Evolutionary conservation across 1,140 invertebrate species (phyloP).

Genomic region (Drosophila equinoxialis): DNA sequence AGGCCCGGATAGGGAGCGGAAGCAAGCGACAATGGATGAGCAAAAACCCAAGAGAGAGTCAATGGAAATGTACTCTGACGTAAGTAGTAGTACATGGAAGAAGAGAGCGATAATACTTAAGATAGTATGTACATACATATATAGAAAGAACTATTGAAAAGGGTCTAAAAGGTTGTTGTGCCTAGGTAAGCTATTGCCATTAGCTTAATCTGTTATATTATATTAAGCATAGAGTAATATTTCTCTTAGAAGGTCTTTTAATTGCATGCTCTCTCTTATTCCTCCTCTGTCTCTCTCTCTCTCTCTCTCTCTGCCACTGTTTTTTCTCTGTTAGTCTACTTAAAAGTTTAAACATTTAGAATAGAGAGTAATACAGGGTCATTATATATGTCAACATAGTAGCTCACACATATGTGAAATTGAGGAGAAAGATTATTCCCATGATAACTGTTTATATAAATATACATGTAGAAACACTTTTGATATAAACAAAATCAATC

Average conservation of each 20-base stretch:
- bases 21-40: slow-evolving; percentile 6
- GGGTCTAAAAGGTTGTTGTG: no score
- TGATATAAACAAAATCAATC: neutral
- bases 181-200: no score
- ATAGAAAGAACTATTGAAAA: no score
- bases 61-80: slow-evolving; percentile 60
- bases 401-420: neutral
- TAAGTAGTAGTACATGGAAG: slow-evolving; percentile 43
- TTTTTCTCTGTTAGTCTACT: neutral
- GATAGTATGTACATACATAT: neutral
- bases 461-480: neutral
- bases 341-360: neutral
- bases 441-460: no score
- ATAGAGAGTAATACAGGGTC: neutral
- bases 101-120: slow-evolving; percentile 5
- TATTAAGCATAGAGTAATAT: neutral
- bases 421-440: neutral
- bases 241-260: neutral
- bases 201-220: neutral
- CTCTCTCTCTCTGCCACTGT: neutral
- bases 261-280: neutral
- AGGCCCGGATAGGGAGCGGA: slow-evolving; percentile 10
- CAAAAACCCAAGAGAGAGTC: slow-evolving; percentile 14
- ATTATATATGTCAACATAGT: neutral
- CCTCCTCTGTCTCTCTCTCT: neutral